Evolutionary conservation across 2,888 invertebrate species (phyloP), one percentile per base, ranked within the genome.

Genomic region (Calameuta idolon): DNA sequence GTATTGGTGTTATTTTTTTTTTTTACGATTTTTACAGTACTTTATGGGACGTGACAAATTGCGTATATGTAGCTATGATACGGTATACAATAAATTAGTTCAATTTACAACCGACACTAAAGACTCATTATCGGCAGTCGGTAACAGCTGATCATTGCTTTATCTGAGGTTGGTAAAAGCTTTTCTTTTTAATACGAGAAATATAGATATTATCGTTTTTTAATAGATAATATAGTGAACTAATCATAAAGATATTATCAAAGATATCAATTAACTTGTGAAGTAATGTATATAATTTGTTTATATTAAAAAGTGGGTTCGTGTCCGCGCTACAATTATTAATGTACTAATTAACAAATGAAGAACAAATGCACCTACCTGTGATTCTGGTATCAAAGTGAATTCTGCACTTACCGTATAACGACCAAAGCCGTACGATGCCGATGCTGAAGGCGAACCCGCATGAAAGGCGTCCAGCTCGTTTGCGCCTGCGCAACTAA

Each of bases 401-500:
- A 55, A 55, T 55, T 23, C 5, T 23, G 1, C 5, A 9, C 1
- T 23, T 55, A 55, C 23, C 55, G 55, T 55, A 55, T 23, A 23
- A 23, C 9, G 23, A 23, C 55, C 55, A 55, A 55, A 23, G 23
- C 23, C 23, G 55, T 23, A 40, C 2, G 23, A 55, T 23, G 23
- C 23, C 55, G 55, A 55, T 55, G 23, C 9, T 55, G 23, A 55
- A 55, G 55, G 55, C 55, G 55, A 9, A 9, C 9, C 5, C 55
- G 55, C 55, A 55, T 55, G 55, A 55, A 23, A 55, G 9, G 55
- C 55, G 23, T 55, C 9, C 23, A 23, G 23, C 55, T 15, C 55
- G 23, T 71, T 31, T 31, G 34, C 71, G 71, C 31, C 12, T 71
- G 76, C 76, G 69, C n/a, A 34, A 75, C 75, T 78, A 78, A 78